phyloP scores from a whole-genome alignment of 2,797 vertebrate species.

The Taeniopygia guttata region DNA sequence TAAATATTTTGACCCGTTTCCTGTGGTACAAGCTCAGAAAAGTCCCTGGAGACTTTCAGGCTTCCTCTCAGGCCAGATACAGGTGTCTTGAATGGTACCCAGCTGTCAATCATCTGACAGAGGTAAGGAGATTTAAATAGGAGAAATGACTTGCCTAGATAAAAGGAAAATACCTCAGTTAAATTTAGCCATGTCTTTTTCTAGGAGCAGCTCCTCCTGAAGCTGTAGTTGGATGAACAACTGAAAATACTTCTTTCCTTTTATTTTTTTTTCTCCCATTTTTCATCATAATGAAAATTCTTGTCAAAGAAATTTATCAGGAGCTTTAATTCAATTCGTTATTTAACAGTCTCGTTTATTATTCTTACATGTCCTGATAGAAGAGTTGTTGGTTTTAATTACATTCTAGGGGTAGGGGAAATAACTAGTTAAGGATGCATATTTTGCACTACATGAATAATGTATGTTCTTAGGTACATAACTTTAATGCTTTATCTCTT shows the following conservation, averaged over 20 bases:
- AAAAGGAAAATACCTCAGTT: neutral
- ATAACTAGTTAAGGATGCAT: constrained; percentile 18
- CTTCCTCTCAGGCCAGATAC: constrained; percentile 5
- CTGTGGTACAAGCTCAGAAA: constrained; percentile 32
- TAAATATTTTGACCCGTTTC: constrained; percentile 60
- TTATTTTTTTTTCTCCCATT: fast-evolving
- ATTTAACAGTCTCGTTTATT: neutral
- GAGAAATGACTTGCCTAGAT: neutral
- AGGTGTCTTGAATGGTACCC: neutral
- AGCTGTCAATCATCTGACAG: neutral
- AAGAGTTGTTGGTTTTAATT: constrained; percentile 40
- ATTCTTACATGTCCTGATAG: constrained; percentile 26
- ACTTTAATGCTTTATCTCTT: constrained; percentile 19
- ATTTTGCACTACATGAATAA: constrained; percentile 26
- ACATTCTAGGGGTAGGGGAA: neutral
- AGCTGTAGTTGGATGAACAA: neutral
- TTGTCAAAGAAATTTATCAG: neutral
- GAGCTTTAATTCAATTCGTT: neutral
- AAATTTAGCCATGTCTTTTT: neutral
- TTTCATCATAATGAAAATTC: neutral
- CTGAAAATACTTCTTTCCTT: neutral
- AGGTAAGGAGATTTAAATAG: constrained; percentile 6
- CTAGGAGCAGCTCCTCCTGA: neutral
- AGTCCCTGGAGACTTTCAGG: neutral
- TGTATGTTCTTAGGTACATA: neutral